Percentiles rank a stretch among this genome's conserved stretches.
phyloP scores from a whole-genome alignment of 2,888 invertebrate species.

The Cetonia aurata region DNA sequence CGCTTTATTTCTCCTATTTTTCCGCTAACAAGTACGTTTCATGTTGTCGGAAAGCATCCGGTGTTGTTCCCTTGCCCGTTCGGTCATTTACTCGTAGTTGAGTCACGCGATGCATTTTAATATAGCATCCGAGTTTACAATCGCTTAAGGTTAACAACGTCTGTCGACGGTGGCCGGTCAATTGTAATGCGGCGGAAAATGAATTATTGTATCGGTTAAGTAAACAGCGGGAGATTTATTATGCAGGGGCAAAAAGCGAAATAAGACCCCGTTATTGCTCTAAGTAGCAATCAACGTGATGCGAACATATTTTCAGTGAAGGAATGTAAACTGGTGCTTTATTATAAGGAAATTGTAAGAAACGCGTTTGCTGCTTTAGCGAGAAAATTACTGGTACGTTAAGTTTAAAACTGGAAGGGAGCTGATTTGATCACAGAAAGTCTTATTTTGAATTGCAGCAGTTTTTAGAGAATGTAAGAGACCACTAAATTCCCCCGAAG shows the following conservation, averaged over 20 bases:
- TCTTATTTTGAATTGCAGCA: no score
- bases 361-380: no score
- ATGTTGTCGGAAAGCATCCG: conserved; percentile 36
- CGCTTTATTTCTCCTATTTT: conserved; percentile 27
- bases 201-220: background rate
- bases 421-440: no score
- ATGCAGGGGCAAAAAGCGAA: background rate
- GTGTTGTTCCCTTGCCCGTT: conserved; percentile 33
- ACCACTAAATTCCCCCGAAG: no score
- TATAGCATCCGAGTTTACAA: conserved; percentile 12
- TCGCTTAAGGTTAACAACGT: conserved; percentile 20
- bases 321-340: no score
- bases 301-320: no score
- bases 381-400: no score
- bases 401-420: no score
- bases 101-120: conserved; percentile 40
- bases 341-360: no score
- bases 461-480: no score
- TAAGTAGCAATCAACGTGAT: no score
- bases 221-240: conserved; percentile 11
- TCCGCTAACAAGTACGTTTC: conserved; percentile 26
- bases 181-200: conserved; percentile 16
- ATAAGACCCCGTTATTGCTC: no score
- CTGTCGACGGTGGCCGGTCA: background rate
- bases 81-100: conserved; percentile 37